Percentiles rank a stretch among this genome's conserved stretches.
phyloP scores from a whole-genome alignment of 2,888 invertebrate species.

The Gerris lacustris region DNA sequence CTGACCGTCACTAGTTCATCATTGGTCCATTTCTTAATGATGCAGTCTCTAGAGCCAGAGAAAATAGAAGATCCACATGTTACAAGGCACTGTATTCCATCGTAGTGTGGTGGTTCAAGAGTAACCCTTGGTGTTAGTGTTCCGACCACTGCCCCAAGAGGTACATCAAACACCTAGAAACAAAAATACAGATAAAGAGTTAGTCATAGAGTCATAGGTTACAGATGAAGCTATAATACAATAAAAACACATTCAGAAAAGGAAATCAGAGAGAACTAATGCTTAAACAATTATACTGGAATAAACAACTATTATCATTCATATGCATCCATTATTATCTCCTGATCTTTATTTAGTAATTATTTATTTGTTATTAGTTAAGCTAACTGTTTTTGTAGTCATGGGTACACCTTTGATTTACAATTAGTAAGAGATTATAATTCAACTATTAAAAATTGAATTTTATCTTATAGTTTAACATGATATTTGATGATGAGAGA shows the following conservation, averaged over 20 bases:
- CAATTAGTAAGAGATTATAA: too few relatives aligned
- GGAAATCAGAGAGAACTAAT: background rate
- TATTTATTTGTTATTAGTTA: too few relatives aligned
- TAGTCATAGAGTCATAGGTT: constrained; percentile 30
- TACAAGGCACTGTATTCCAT: constrained; percentile 71
- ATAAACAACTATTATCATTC: background rate
- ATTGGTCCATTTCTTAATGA: constrained; percentile 74
- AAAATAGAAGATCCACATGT: constrained; percentile 55
- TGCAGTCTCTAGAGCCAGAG: constrained; percentile 73
- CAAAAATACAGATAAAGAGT: constrained; percentile 10
- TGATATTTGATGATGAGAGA: too few relatives aligned
- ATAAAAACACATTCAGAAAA: background rate
- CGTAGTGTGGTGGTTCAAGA: constrained; percentile 76
- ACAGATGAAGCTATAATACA: background rate
- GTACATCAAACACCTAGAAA: constrained; percentile 41
- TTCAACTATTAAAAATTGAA: too few relatives aligned
- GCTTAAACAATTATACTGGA: constrained; percentile 5
- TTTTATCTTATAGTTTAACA: too few relatives aligned
- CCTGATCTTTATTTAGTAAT: too few relatives aligned
- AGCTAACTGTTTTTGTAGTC: too few relatives aligned
- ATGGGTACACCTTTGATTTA: too few relatives aligned
- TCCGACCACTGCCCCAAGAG: constrained; percentile 39
- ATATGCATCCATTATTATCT: too few relatives aligned
- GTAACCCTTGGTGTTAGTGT: constrained; percentile 47
- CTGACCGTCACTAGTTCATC: constrained; percentile 45